These are phyloP conservation scores for Drosophila antonietae DNA, from an alignment of 2,888 invertebrate genomes.

Conservation along the genomic window DNA sequence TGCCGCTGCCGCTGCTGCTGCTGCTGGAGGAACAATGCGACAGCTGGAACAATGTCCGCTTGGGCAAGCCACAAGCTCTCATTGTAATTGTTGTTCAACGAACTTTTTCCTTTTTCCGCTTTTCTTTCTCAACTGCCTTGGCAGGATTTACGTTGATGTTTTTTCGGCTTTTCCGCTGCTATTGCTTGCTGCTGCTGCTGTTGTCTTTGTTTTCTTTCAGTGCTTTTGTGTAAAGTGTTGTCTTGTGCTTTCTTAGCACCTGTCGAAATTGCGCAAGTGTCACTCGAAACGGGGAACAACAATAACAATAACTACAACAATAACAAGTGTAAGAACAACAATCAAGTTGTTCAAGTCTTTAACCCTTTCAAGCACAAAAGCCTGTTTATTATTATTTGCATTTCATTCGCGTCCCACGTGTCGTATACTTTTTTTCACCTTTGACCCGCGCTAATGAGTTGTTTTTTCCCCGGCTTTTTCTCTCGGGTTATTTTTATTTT, in stretches of 20 bases:
- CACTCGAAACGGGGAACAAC: conserved; percentile 56
- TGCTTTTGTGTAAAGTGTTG: conserved; percentile 59
- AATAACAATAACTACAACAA: conserved; percentile 31
- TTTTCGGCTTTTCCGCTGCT: conserved; percentile 17
- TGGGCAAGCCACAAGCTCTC: conserved; percentile 33
- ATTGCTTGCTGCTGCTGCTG: conserved; percentile 4
- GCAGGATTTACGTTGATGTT: conserved; percentile 13
- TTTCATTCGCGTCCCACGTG: conserved; percentile 47
- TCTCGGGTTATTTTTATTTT: conserved; percentile 27
- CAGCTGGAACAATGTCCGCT: conserved; percentile 47
- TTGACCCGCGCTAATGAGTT: conserved; percentile 58
- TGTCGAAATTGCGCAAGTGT: conserved; percentile 75
- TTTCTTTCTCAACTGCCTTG: conserved; percentile 15
- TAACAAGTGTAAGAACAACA: conserved; percentile 28
- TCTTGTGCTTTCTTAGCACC: conserved; percentile 65
- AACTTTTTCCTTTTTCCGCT: conserved; percentile 65
- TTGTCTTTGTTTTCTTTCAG: conserved; percentile 54
- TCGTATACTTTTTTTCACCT: conserved; percentile 45
- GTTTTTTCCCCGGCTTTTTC: conserved; percentile 31
- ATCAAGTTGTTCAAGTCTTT: conserved; percentile 42
- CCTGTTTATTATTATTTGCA: conserved; percentile 66
- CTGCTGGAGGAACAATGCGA: conserved; percentile 48
- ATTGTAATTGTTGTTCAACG: conserved; percentile 76
- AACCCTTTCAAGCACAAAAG: conserved; percentile 67
- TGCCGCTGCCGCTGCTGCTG: conserved; percentile 4